Conservation (phyloP, 35 echinoderm and acorn worm genomes). For the Chiridota heheva region DNA sequence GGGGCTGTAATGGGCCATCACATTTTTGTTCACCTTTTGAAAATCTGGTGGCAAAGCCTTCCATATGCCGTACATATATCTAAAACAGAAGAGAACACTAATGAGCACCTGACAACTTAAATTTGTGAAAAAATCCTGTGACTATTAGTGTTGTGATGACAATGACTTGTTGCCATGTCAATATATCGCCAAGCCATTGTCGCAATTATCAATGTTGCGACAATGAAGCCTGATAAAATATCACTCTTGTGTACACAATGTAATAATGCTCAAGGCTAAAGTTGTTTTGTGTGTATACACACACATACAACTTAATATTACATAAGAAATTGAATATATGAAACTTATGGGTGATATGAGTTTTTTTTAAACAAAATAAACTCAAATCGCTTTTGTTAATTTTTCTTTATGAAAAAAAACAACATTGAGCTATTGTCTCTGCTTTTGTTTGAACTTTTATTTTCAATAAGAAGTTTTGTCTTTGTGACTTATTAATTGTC, state of each 20-base stretch:
- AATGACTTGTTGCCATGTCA: no score
- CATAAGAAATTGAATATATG: neutral
- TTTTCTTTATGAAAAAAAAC: no score
- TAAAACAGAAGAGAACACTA: slow-evolving; percentile 21
- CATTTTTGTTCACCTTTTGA: slow-evolving; percentile 9
- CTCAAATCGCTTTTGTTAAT: no score
- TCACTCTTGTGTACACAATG: neutral
- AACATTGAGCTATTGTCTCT: no score
- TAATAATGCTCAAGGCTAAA: neutral
- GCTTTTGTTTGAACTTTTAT: no score
- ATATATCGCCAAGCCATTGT: no score
- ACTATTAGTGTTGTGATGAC: no score
- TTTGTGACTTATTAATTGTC: no score
- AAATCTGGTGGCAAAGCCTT: slow-evolving; percentile 76
- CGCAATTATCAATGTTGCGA: neutral
- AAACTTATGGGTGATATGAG: no score
- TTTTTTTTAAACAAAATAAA: no score
- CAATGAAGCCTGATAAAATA: neutral
- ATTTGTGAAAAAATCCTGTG: neutral
- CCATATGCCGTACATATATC: slow-evolving; percentile 64
- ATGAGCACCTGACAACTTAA: neutral
- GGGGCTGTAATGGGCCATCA: slow-evolving; percentile 47
- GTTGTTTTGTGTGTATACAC: neutral
- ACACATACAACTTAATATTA: neutral
- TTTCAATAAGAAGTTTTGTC: no score